Base-by-base conservation (phyloP, 2,113 vertebrate genomes). In the Microcebus murinus region DNA sequence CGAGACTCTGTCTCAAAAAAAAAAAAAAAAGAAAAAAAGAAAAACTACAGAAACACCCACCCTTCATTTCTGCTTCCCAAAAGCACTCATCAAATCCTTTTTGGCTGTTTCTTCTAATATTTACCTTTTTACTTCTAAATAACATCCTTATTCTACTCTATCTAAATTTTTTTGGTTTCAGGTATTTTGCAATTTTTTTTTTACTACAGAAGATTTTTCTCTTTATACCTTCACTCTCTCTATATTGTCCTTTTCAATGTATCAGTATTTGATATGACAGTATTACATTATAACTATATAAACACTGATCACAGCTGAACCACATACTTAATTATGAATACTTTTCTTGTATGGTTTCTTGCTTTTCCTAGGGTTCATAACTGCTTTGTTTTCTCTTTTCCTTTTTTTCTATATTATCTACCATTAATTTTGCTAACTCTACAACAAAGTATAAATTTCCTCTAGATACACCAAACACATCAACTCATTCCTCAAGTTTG, bases 341-440 rank as follows among this genome's bases (percentile, higher is more conserved):
- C 6, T 67, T 59, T 84, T 67, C 63, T 67, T 59, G 36, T 29
- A 81, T 10, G 90, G 80, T 13, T 74, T 65, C 31, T 92, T 94
- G 48, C 45, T 88, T 92, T 82, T 77, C 42, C 52, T 90, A 80
- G 10, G 57, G 10, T 90, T 94, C 82, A 61, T 25, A 48, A 92
- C 1, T 55, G 25, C 48, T 87, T 55, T 57, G 18, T 73, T 74
- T 87, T 67, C 18, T 45, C 57, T 81, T 29, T 81, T 76, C 15
- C 11, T 61, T 50, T 80, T 81, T 71, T 79, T 21, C 23, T 57
- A 20, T 70, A 74, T 70, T 71, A 94, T 39, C 23, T 70, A 94
- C 20, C 73, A 95, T 42, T 94, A 57, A 77, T 79, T 86, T 67
- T 61, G 31, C 39, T 80, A 96, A 63, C 29, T 82, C 65, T 71